A percentile compares a stretch with the other conserved stretches of the same genome.
Evolutionary conservation across 2,888 invertebrate genomes (phyloP).

Genomic region (Lycophotia porphyrea): DNA sequence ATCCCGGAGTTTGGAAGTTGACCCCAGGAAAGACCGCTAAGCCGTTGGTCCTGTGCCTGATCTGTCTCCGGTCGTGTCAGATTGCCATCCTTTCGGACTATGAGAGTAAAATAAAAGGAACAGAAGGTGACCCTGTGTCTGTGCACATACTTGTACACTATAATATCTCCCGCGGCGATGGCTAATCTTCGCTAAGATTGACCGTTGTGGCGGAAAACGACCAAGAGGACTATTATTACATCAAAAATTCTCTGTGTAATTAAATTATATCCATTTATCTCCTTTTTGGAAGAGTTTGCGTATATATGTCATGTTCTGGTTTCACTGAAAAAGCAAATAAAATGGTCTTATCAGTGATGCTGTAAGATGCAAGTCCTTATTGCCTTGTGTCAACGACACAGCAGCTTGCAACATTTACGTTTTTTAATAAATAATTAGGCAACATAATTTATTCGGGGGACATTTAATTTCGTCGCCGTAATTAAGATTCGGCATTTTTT

Average conservation of each 20-base stretch:
- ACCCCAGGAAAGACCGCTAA: too few relatives aligned
- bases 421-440: conserved; percentile 31
- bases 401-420: conserved; percentile 3
- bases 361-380: conserved; percentile 15
- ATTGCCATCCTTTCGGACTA: too few relatives aligned
- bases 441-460: conserved; percentile 40
- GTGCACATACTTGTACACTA: too few relatives aligned
- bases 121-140: too few relatives aligned
- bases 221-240: too few relatives aligned
- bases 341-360: conserved; percentile 4
- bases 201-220: too few relatives aligned
- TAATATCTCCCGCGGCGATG: too few relatives aligned
- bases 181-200: too few relatives aligned
- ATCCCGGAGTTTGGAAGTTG: too few relatives aligned
- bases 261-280: not conserved
- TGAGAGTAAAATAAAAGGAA: too few relatives aligned
- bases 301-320: not conserved
- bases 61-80: too few relatives aligned
- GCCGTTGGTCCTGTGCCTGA: too few relatives aligned
- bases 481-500: conserved; percentile 53
- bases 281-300: not conserved
- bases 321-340: not conserved
- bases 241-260: not conserved
- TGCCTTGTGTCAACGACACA: conserved; percentile 13
- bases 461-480: conserved; percentile 41